Evolutionary conservation across 2,888 invertebrate species (phyloP).

Genomic region (Drosophila pseudotakahashii): DNA sequence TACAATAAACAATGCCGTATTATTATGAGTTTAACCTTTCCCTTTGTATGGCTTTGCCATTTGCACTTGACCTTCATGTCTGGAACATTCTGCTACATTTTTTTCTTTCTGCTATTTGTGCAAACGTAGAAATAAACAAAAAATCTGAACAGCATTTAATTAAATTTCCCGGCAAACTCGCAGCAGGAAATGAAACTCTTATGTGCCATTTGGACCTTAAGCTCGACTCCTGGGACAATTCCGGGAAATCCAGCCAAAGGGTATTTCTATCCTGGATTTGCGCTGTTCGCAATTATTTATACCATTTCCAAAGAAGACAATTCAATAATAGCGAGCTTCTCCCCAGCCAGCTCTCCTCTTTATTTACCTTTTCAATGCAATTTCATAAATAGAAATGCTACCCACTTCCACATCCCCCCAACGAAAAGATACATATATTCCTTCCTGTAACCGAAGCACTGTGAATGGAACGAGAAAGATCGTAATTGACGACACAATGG

Average conservation of each 20-base stretch:
- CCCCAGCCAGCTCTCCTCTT: not conserved
- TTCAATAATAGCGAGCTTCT: slow-evolving; percentile 20
- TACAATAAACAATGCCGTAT: not conserved
- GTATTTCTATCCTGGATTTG: slow-evolving; percentile 1
- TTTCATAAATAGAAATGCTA: slow-evolving; percentile 23
- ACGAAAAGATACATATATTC: not conserved
- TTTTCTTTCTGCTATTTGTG: not conserved
- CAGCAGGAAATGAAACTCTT: slow-evolving; percentile 40
- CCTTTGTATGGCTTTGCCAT: slow-evolving; percentile 21
- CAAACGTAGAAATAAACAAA: slow-evolving; percentile 11
- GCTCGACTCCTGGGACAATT: not conserved
- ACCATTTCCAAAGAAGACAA: slow-evolving; percentile 22
- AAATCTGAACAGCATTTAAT: slow-evolving; percentile 34
- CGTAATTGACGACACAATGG: slow-evolving; percentile 40
- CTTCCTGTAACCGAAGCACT: not conserved
- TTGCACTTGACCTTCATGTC: slow-evolving; percentile 34
- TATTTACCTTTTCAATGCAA: slow-evolving; percentile 20
- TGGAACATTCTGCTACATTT: slow-evolving; percentile 1
- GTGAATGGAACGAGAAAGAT: slow-evolving; percentile 27
- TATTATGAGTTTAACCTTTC: slow-evolving; percentile 3
- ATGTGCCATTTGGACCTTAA: slow-evolving; percentile 5
- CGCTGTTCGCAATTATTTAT: slow-evolving; percentile 18
- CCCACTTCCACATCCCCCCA: not conserved
- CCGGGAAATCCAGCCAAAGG: slow-evolving; percentile 20
- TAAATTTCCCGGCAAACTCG: slow-evolving; percentile 27